A percentile compares a stretch with the other conserved stretches of the same genome.
phyloP scores from a whole-genome alignment of 2,888 invertebrate genomes.

The Mimumesa dahlbomi region DNA sequence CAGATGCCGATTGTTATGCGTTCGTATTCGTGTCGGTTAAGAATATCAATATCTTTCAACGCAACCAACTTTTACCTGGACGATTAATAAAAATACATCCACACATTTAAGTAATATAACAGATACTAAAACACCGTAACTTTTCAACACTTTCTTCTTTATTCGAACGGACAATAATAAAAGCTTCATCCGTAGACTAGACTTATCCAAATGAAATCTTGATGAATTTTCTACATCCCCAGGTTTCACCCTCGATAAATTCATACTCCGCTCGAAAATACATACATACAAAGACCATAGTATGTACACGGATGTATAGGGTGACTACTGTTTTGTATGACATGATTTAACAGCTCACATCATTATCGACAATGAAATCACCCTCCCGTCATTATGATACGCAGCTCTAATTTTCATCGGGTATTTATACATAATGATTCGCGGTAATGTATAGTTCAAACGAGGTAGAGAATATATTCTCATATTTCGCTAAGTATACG shows the following conservation, averaged over 20 bases:
- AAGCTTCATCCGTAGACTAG: conserved; percentile 1
- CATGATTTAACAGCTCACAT: neutral
- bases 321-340: neutral
- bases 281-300: conserved; percentile 1
- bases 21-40: too few relatives aligned
- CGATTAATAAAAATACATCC: too few relatives aligned
- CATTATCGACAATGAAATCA: too few relatives aligned
- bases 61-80: too few relatives aligned
- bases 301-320: neutral
- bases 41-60: too few relatives aligned
- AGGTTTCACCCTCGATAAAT: conserved; percentile 49
- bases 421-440: too few relatives aligned
- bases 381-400: too few relatives aligned
- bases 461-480: conserved; percentile 6
- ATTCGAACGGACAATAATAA: too few relatives aligned
- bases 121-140: too few relatives aligned
- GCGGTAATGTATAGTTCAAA: too few relatives aligned
- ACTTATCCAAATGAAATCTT: conserved; percentile 9
- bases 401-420: too few relatives aligned
- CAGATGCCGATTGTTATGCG: neutral
- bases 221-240: conserved; percentile 45
- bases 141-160: conserved; percentile 57
- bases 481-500: conserved; percentile 12
- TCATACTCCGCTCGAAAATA: conserved; percentile 43
- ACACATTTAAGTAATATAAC: too few relatives aligned